Conservation (phyloP, 2,113 vertebrate genomes). For the Limnothrissa miodon region DNA sequence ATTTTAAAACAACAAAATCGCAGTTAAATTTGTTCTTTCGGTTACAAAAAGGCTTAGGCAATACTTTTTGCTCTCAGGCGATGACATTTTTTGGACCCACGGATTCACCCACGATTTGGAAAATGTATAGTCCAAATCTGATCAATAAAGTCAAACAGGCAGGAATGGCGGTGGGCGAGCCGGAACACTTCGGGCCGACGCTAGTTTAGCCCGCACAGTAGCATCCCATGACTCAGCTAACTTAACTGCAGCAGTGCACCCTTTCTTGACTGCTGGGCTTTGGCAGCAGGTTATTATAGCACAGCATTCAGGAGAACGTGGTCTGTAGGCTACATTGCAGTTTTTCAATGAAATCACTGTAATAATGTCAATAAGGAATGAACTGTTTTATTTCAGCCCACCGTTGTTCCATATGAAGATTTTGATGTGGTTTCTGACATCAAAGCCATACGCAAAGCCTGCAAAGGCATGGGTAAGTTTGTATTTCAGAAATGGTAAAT, state of each 20-base stretch:
- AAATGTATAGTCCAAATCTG: background rate
- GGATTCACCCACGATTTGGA: background rate
- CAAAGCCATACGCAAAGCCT: constrained; percentile 70
- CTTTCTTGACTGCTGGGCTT: constrained; percentile 43
- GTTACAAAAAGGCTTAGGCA: too few species aligned
- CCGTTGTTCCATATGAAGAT: constrained; percentile 69
- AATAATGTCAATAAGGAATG: background rate
- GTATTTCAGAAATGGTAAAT: background rate
- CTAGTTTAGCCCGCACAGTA: constrained; percentile 20
- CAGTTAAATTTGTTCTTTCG: too few species aligned
- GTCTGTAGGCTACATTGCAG: background rate
- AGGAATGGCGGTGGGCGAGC: constrained; percentile 46
- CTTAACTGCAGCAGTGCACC: constrained; percentile 37
- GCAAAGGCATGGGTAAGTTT: constrained; percentile 75
- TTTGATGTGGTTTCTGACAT: constrained; percentile 74
- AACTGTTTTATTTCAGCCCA: constrained; percentile 61
- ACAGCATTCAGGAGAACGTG: background rate
- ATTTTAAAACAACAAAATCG: background rate
- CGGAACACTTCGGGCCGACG: constrained; percentile 33
- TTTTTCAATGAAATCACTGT: background rate
- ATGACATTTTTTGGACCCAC: background rate
- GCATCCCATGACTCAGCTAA: constrained; percentile 66
- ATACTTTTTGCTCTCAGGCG: background rate
- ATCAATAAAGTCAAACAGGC: constrained; percentile 62
- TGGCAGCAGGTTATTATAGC: background rate